These are phyloP conservation scores for Epinephelus cyanopodus DNA, from an alignment of 2,113 vertebrate species.

Conservation along the genomic window DNA sequence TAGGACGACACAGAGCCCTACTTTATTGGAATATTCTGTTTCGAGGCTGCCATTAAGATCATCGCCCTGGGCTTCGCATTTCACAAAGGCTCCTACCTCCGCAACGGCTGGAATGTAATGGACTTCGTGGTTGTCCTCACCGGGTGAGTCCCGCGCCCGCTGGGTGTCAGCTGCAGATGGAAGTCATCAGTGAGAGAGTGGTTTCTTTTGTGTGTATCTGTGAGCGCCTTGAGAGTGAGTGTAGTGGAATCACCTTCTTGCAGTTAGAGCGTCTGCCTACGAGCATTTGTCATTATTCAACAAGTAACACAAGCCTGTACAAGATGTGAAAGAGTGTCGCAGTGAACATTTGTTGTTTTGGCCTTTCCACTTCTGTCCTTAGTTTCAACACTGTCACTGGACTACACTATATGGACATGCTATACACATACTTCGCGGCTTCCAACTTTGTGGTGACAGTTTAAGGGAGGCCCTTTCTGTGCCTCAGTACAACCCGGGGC, in stretches of 20 bases:
- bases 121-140: conserved; percentile 99
- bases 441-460: neutral
- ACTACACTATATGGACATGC: neutral
- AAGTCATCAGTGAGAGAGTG: conserved; percentile 84
- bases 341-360: conserved; percentile 21
- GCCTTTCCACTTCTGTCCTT: neutral
- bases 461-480: neutral
- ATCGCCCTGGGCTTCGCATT: conserved; percentile 97
- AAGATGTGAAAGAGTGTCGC: conserved; percentile 1
- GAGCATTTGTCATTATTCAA: conserved; percentile 44
- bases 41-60: conserved; percentile 99
- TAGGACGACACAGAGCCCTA: conserved; percentile 99
- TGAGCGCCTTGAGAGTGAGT: conserved; percentile 29
- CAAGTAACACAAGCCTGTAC: conserved; percentile 27
- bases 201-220: conserved; percentile 59
- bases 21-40: conserved; percentile 99
- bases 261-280: conserved; percentile 23
- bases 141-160: conserved; percentile 88
- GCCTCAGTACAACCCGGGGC: too few species aligned
- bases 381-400: conserved; percentile 5
- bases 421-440: neutral
- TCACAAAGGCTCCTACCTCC: conserved; percentile 98
- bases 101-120: conserved; percentile 99
- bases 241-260: conserved; percentile 32
- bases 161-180: conserved; percentile 80